phyloP scores from a whole-genome alignment of 2,888 invertebrate species.

The Choristoneura rosaceana region DNA sequence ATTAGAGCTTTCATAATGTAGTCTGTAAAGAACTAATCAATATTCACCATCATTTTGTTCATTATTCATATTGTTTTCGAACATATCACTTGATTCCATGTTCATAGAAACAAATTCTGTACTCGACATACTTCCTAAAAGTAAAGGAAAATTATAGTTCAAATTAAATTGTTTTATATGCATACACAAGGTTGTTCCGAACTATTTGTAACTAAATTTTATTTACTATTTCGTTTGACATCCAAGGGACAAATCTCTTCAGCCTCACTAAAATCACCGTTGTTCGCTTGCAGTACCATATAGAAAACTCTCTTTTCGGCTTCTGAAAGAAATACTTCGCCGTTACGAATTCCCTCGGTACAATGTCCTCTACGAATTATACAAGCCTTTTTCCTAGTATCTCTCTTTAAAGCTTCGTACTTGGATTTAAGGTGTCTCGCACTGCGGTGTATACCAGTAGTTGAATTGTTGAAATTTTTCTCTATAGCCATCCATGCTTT shows the following conservation, averaged over 20 bases:
- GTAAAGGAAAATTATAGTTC: not conserved
- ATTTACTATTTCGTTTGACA: not conserved
- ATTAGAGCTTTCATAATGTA: not conserved
- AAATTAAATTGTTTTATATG: not conserved
- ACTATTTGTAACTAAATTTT: not conserved
- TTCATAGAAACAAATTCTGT: not conserved
- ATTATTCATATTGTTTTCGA: not conserved
- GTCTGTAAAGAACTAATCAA: not conserved
- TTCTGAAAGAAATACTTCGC: not conserved
- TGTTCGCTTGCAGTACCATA: not conserved
- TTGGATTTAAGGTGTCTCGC: slow-evolving; percentile 10
- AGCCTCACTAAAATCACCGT: not conserved
- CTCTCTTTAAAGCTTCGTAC: slow-evolving; percentile 6
- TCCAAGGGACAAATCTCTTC: not conserved
- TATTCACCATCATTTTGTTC: not conserved
- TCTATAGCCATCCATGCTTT: slow-evolving; percentile 1
- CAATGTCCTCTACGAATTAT: not conserved
- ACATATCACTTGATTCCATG: not conserved
- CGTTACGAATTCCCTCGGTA: not conserved
- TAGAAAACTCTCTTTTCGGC: slow-evolving; percentile 1
- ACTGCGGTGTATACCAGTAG: not conserved
- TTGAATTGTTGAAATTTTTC: not conserved
- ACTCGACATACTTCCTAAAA: not conserved
- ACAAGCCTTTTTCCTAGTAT: slow-evolving; percentile 2
- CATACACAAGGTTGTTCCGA: no score